Percentiles rank a stretch among this genome's conserved stretches.
phyloP scores from a whole-genome alignment of 1,140 invertebrate genomes.

The Drosophila sturtevanti region DNA sequence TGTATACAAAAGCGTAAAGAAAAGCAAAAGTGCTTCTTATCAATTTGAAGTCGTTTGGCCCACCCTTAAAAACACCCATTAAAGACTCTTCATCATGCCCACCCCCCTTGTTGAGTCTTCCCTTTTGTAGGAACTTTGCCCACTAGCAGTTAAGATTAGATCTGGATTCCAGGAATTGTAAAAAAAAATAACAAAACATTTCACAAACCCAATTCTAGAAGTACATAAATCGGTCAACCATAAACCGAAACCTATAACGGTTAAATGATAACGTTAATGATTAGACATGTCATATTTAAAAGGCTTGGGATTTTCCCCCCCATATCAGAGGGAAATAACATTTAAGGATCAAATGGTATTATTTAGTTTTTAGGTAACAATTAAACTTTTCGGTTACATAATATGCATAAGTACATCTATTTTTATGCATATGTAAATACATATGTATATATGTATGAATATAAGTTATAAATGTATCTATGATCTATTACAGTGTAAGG shows the following conservation, averaged over 20 bases:
- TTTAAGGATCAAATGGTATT: too few species aligned
- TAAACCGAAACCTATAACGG: neutral
- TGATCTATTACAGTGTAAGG: too few species aligned
- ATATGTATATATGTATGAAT: too few species aligned
- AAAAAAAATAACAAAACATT: constrained; percentile 48
- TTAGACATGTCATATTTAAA: neutral
- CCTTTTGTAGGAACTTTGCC: constrained; percentile 56
- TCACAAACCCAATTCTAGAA: neutral
- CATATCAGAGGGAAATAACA: too few species aligned
- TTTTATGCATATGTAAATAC: too few species aligned
- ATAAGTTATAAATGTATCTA: too few species aligned
- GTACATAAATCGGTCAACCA: neutral
- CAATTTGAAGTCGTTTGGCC: constrained; percentile 32
- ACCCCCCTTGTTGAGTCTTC: neutral
- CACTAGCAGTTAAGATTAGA: constrained; percentile 68
- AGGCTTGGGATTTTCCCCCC: neutral
- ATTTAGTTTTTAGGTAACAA: too few species aligned
- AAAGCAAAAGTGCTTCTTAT: constrained; percentile 75
- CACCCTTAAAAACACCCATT: neutral
- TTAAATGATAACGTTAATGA: neutral
- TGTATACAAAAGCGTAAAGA: constrained; percentile 19
- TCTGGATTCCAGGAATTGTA: constrained; percentile 49
- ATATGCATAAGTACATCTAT: too few species aligned
- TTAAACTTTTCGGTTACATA: too few species aligned
- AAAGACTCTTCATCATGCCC: neutral